Base-by-base conservation (phyloP, 2,888 invertebrate species). In the Habrosyne pyritoides region DNA sequence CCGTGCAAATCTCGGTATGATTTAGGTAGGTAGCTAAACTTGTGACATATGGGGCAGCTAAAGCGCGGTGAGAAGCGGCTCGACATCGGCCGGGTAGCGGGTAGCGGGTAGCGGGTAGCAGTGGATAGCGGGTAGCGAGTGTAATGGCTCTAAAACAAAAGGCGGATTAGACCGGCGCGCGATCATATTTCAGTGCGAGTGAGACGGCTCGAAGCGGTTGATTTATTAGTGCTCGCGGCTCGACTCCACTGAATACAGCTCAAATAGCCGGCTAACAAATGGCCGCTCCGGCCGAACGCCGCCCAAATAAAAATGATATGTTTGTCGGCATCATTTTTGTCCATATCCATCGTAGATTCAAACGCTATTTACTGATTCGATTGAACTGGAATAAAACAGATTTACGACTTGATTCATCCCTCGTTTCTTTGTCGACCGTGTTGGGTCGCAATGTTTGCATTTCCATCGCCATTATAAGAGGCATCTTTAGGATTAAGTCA, bases 301-400 rank as follows among this genome's bases (percentile, higher is more conserved):
- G 71, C 66, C 75, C 72, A 74, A 77, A 81, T 78, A 83, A 82
- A 83, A 82, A 80, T 80, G 76, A 82, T 80, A 77, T 78, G 77
- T 77, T 71, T 66, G 63, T 59, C 50, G 62, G 61, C 69, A 74
- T 75, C 52, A 75, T 74, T 77, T 75, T 69, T 68, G 60, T 69
- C 57, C 60, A 66, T 70, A 74, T 71, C 73, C 67, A 50, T 69
- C 69, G 64, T 64, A 67, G 8, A 42, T 42, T 42, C 42, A 42
- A 18, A 42, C n/a, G 60, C 61, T 68, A 72, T 74, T 75, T 68
- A 66, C 71, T 70, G 65, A 59, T 68, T 61, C 70, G 73, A 73
- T 75, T 69, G 71, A 71, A 67, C 67, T 58, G 50, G 18, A 60
- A 56, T 64, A 63, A 64, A 60, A 56, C 58, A 57, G 68, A 75